Evolutionary conservation across 2,113 vertebrate species (phyloP), one percentile per base, ranked within the genome.

Genomic region (Grammomys dolichurus): DNA sequence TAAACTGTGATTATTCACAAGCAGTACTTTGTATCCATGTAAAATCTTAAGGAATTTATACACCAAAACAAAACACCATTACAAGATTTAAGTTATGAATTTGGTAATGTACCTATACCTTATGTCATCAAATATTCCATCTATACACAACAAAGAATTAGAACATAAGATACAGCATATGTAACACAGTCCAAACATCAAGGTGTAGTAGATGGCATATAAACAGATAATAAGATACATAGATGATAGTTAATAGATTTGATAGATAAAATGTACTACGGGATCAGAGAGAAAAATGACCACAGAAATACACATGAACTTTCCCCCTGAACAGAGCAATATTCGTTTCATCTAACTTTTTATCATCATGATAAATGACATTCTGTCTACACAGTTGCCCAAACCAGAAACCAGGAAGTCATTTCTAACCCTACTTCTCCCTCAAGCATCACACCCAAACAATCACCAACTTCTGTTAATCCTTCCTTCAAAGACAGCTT

Each of bases 401-500:
- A 8, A 89, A 36, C 73, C 82, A 86, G 73, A 90, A 95, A 67
- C 36, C 54, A 87, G 40, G 60, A 94, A 89, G 67, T 94, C 72
- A 69, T 91, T 97, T 36, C 76, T 76, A 69, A 92, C 48, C 22
- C 24, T 54, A 17, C 65, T 56, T 82, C 36, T 86, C 69, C 67
- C 22, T 91, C 89, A 96, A 86, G 77, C 22, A 89, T 70, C 63
- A 31, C 51, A 82, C 77, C 76, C 73, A 89, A 88, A 85, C 14
- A 88, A 24, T 86, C 65, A 67, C 91, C 87, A 89, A 33, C 10
- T 54, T 82, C 89, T 95, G 81, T 73, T 87, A 95, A 82, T 92
- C 94, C 89, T 94, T 89, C 78, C 87, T 94, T 87, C 89, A 95
- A 89, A 96, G 93, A 91, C 95, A 94, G 70, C 63, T 97, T 91